Evolutionary conservation across 1,140 invertebrate genomes (phyloP), one percentile per base, ranked within the genome.

Genomic region (Cherax destructor): DNA sequence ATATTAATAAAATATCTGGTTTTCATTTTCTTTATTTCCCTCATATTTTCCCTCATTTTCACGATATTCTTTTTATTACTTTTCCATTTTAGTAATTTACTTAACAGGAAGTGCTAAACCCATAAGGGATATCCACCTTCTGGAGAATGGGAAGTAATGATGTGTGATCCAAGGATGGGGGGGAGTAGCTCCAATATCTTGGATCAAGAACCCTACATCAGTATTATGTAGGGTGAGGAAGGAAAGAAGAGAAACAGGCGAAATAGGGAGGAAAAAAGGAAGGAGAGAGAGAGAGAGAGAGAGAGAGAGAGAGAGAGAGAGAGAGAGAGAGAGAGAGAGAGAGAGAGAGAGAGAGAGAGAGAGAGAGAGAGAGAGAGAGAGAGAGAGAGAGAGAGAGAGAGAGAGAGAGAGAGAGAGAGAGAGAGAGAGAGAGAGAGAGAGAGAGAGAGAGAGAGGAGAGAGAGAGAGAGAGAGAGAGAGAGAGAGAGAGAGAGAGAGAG

Each of bases 391-490:
- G 30, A 78, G 76, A 41, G 21, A 80, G 49, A 41, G 16, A 16
- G 56, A 59, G 30, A 41, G 49, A 80, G 30, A 41, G 47, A 80
- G 78, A 9, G 21, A 41, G 76, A 78, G 1, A 78, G 76, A 41
- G 30, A 78, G 76, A 78, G 76, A 41, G 30, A 41, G 30, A 78
- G 76, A 41, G 30, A 78, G 76, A 41, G 30, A 78, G 76, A 78
- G 30, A 41, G 30, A 41, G 30, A 78, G 76, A 41, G 21, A 80
- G 49, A 41, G 16, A 16, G 56, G 74, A 59, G 30, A 41, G 49
- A 80, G 30, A 41, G 47, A 80, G 78, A 9, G 21, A 41, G 76
- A 78, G 1, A 78, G 76, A 41, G 30, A 78, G 76, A 78, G 76
- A 41, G 30, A 41, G 30, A 78, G 76, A 41, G 30, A 78, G 76